Percentiles rank a stretch among this genome's conserved stretches.
These are phyloP conservation scores for Lepeophtheirus nordmannii DNA, from an alignment of 2,888 invertebrate species.

Conservation along the genomic window DNA sequence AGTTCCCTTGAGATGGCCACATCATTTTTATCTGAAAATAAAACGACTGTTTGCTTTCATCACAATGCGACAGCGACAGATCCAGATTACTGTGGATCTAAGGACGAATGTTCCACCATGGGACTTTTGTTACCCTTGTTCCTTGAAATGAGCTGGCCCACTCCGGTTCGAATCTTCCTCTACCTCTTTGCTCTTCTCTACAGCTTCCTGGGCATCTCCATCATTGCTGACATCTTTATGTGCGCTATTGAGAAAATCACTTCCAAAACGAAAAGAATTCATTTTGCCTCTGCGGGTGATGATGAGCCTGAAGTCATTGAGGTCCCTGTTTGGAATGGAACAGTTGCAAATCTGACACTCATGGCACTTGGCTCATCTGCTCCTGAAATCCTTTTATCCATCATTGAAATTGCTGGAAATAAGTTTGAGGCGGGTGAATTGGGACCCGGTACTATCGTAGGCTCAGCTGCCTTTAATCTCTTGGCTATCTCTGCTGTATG, in stretches of 20 bases:
- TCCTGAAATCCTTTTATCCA: slow-evolving; percentile 42
- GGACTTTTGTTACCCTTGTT: slow-evolving; percentile 38
- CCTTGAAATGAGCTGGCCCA: slow-evolving; percentile 38
- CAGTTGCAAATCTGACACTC: slow-evolving; percentile 43
- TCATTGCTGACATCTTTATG: slow-evolving; percentile 46
- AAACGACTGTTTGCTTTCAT: slow-evolving; percentile 11
- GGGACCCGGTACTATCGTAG: slow-evolving; percentile 44
- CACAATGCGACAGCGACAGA: not conserved
- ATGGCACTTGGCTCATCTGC: slow-evolving; percentile 44
- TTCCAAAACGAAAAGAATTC: slow-evolving; percentile 37
- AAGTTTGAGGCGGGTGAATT: slow-evolving; percentile 37
- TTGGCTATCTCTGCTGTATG: slow-evolving; percentile 42
- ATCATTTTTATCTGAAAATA: slow-evolving; percentile 7
- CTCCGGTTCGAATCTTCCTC: slow-evolving; percentile 34
- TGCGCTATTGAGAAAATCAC: slow-evolving; percentile 44
- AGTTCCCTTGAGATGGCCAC: not conserved
- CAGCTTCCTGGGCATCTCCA: slow-evolving; percentile 43
- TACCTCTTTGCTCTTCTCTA: slow-evolving; percentile 41
- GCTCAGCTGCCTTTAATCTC: slow-evolving; percentile 44
- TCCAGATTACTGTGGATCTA: slow-evolving; percentile 10
- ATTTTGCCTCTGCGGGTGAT: slow-evolving; percentile 15
- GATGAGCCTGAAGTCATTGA: slow-evolving; percentile 18
- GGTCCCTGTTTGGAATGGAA: slow-evolving; percentile 39
- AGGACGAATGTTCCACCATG: slow-evolving; percentile 28
- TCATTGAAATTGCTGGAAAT: slow-evolving; percentile 39